phyloP scores from a whole-genome alignment of 2,113 vertebrate species.

The Canis aureus region DNA sequence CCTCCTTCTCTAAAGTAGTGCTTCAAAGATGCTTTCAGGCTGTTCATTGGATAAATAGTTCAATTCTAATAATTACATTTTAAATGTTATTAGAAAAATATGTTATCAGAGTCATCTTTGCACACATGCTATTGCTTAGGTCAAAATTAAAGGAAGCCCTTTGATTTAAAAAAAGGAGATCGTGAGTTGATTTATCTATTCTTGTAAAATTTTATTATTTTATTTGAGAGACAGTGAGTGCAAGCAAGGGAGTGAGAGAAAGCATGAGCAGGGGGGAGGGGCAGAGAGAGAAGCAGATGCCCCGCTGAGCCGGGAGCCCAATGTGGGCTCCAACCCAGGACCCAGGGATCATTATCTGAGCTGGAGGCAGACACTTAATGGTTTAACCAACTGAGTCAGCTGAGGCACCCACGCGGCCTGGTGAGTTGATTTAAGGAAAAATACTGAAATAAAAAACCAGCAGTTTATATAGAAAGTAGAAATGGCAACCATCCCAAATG shows the following conservation, averaged over 20 bases:
- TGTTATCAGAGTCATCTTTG: background rate
- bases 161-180: background rate
- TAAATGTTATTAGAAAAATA: constrained; percentile 29
- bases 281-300: too few species aligned
- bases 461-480: background rate
- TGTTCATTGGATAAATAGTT: background rate
- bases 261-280: too few species aligned
- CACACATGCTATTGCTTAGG: background rate
- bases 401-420: too few species aligned
- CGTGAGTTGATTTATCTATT: background rate
- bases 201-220: too few species aligned
- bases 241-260: too few species aligned
- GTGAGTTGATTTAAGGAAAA: constrained; percentile 1
- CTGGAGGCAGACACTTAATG: too few species aligned
- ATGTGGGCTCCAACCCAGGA: too few species aligned
- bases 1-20: constrained; percentile 1
- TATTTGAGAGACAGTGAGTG: too few species aligned
- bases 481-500: background rate
- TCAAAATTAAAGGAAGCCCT: constrained; percentile 30
- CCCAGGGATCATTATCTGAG: too few species aligned
- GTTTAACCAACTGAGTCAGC: too few species aligned
- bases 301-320: too few species aligned
- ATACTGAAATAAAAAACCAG: background rate
- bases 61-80: background rate
- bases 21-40: background rate